Evolutionary conservation across 2,113 vertebrate species (phyloP), one percentile per base, ranked within the genome.

Genomic region (Lampris megalopsis): DNA sequence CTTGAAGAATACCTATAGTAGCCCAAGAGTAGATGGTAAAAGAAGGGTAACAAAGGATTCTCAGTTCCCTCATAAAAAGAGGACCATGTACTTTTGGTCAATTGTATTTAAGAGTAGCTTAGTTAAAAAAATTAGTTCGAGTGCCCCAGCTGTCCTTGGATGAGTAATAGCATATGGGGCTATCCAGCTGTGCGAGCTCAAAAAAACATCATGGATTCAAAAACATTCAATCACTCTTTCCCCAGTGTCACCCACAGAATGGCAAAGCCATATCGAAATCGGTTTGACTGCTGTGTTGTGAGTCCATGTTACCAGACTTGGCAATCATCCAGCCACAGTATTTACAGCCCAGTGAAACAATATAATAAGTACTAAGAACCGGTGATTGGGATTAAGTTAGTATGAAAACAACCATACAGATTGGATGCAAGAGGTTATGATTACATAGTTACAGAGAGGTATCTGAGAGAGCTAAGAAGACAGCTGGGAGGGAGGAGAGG

Each of bases 371-470:
- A 40, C 42, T 5, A 36, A 13, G 13, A 5, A 13, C 8, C n/a
- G 48, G 75, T 84, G 80, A 87, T 80, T 86, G 54, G 47, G 47
- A 50, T 58, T 67, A 52, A 70, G 80, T 78, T 80, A 73, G 40
- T 47, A 3, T 8, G 24, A 64, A 24, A 82, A 35, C 57, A 71
- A 42, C 41, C 56, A 36, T 52, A 47, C 57, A 41, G 62, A 68
- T 63, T 52, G 43, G 58, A 57, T 60, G 71, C 24, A 48, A 71
- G 64, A 70, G 72, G 49, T 69, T 53, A 43, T 77, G 68, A 84
- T 66, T 83, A 60, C 65, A 40, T 60, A 48, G 69, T 41, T 75
- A 70, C 66, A 50, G 45, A 38, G 50, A 71, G 72, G 60, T 56
- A 63, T 69, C 36, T 68, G 62, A 80, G 43, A 42, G 24, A 11